phyloP scores from a whole-genome alignment of 2,888 invertebrate genomes.

The Agrotis segetum region DNA sequence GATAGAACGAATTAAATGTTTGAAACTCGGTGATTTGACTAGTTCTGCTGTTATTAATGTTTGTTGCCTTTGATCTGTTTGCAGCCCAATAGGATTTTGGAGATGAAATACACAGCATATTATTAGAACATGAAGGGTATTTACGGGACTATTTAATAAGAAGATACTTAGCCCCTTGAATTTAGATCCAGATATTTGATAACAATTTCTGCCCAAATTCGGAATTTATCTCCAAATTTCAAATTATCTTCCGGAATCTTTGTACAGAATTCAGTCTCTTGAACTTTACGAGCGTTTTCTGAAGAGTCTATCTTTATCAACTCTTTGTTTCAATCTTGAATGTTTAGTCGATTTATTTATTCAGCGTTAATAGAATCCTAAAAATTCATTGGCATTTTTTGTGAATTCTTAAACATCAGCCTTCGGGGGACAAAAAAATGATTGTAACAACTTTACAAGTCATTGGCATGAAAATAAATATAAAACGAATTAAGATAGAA shows the following conservation, averaged over 20 bases:
- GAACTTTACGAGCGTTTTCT: conserved; percentile 29
- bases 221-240: conserved; percentile 35
- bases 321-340: conserved; percentile 43
- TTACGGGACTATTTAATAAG: conserved; percentile 16
- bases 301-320: conserved; percentile 29
- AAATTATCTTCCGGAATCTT: conserved; percentile 40
- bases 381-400: conserved; percentile 48
- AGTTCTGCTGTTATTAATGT: conserved; percentile 62
- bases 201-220: conserved; percentile 14
- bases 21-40: conserved; percentile 55
- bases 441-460: conserved; percentile 49
- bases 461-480: conserved; percentile 67
- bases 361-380: conserved; percentile 51
- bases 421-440: conserved; percentile 49
- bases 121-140: conserved; percentile 18
- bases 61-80: conserved; percentile 57
- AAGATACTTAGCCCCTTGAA: conserved; percentile 13
- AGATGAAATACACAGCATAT: conserved; percentile 25
- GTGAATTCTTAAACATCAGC: conserved; percentile 37
- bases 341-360: conserved; percentile 43
- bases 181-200: conserved; percentile 31
- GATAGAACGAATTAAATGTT: conserved; percentile 65
- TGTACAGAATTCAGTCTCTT: conserved; percentile 19
- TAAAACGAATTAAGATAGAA: conserved; percentile 63
- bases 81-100: conserved; percentile 33